phyloP scores from a whole-genome alignment of 2,888 invertebrate species.

The Scaptomyza flava region DNA sequence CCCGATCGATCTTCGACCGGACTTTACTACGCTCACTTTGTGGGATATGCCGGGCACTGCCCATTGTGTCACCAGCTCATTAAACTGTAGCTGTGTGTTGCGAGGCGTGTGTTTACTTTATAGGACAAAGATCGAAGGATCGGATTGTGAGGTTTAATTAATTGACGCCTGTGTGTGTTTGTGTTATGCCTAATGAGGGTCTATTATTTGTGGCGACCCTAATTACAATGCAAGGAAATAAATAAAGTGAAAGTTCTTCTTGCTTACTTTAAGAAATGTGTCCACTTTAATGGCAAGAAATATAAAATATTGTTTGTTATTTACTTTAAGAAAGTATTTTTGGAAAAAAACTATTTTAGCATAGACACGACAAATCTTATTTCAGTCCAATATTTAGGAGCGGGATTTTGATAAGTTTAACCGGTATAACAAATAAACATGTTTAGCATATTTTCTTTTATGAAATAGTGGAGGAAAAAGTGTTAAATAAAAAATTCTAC shows the following conservation, averaged over 20 bases:
- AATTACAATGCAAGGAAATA: constrained; percentile 3
- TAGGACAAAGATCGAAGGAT: constrained; percentile 35
- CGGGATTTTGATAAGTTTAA: no score
- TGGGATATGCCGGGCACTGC: constrained; percentile 43
- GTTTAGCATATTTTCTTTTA: no score
- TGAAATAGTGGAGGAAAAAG: no score
- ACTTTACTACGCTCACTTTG: constrained; percentile 39
- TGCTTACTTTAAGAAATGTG: constrained; percentile 6
- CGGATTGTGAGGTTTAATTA: constrained; percentile 47
- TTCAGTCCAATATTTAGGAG: no score
- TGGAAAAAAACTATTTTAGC: no score
- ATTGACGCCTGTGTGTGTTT: constrained; percentile 53
- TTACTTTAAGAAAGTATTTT: no score
- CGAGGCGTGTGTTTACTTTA: constrained; percentile 25
- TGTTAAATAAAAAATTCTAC: no score
- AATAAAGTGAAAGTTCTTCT: neutral
- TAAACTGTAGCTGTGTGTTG: constrained; percentile 36
- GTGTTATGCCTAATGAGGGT: constrained; percentile 45
- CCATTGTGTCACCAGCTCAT: constrained; percentile 71
- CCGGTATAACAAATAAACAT: no score
- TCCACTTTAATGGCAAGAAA: neutral
- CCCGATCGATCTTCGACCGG: constrained; percentile 21
- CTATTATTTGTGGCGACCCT: constrained; percentile 40
- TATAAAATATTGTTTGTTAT: no score
- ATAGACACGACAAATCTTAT: no score